Percentiles rank a stretch among this genome's conserved stretches.
These are phyloP conservation scores for Synergus umbraculus DNA, from an alignment of 2,888 invertebrate species.

Conservation along the genomic window DNA sequence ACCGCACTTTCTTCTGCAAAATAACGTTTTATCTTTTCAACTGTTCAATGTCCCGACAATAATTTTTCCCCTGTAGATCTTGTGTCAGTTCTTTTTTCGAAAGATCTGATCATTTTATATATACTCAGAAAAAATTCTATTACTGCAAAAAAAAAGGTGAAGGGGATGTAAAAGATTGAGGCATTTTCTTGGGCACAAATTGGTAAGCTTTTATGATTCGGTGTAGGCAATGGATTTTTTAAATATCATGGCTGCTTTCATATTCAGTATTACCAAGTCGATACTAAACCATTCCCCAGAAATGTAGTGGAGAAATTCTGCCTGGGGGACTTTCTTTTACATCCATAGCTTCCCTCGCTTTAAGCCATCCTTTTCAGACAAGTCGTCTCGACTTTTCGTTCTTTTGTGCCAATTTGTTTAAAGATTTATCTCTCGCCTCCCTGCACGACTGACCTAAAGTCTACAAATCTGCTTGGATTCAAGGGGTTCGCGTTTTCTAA, in stretches of 20 bases:
- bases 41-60: slow-evolving; percentile 28
- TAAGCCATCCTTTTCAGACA: neutral
- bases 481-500: neutral
- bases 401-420: slow-evolving; percentile 16
- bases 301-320: neutral
- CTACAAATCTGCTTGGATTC: neutral
- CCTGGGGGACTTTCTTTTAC: neutral
- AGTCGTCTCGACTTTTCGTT: neutral
- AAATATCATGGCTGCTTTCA: neutral
- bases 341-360: neutral
- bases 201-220: neutral
- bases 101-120: neutral
- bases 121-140: slow-evolving; percentile 1
- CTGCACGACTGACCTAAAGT: neutral
- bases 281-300: neutral
- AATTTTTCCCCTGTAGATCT: neutral
- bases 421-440: slow-evolving; percentile 18
- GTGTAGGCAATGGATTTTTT: neutral
- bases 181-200: neutral
- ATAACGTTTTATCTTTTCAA: slow-evolving; percentile 27
- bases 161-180: no score
- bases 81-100: neutral
- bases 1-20: slow-evolving; percentile 15
- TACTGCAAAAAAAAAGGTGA: no score
- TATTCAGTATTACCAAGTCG: neutral